Base-by-base conservation (phyloP, 2,113 vertebrate species). In the Alces alces region DNA sequence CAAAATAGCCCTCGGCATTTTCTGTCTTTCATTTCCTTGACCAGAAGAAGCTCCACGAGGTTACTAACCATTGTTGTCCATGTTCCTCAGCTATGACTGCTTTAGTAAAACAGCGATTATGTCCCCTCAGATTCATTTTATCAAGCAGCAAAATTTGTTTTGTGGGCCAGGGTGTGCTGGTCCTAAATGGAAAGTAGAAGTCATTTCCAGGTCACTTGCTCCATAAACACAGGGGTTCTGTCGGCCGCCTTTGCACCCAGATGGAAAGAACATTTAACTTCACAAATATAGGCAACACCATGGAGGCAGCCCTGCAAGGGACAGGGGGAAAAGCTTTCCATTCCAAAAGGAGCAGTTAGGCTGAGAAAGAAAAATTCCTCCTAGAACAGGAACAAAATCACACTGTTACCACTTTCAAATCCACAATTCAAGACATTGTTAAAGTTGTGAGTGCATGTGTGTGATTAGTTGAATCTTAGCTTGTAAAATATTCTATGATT, bases 21-120 rank as follows among this genome's bases (percentile, higher is more conserved):
- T 43, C 57, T 60, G 21, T 61, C 66, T 95, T 83, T 96, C 94
- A 94, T 96, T 97, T 97, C 90, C 96, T 96, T 76, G 83, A 80
- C 57, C 66, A 60, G 86, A 94, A 66, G 88, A 91, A 93, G 76
- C 91, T 70, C 89, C 47, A 6, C 47, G 45, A 86, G 91, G 52
- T 93, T 86, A 95, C 96, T 96, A 86, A 87, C 47, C 21, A 39
- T 55, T 89, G 86, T 70, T 80, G 70, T 66, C 89, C 27, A 11
- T 10, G 66, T 64, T 45, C 76, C 47, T 92, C 90, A 16, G 66
- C 86, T 39, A 23, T 12, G 45, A 57, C 88, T 54, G 95, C 86
- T 79, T 95, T 61, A 61, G 54, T 27, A 61, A 94, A 86, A 96
- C 85, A 86, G 80, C 60, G 86, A 39, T 91, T 80, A 91, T 33